Conservation (phyloP, 1,140 invertebrate genomes). For the Brachionus sp. region DNA sequence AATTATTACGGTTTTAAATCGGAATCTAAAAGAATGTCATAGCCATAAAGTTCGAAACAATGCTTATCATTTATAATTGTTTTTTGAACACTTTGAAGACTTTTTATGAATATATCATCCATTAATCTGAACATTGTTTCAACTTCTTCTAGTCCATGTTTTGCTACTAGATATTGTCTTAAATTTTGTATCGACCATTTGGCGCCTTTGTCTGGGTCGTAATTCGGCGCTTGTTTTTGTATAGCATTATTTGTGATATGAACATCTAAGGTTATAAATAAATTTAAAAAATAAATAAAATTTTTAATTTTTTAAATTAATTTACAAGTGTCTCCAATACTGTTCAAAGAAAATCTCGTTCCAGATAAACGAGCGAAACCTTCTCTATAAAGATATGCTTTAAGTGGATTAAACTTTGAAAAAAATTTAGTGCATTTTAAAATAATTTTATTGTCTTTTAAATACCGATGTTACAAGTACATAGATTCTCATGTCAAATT, state of each 20-base stretch:
- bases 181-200: constrained; percentile 62
- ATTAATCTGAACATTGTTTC: constrained; percentile 57
- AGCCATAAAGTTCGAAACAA: constrained; percentile 64
- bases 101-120: constrained; percentile 61
- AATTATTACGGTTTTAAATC: constrained; percentile 58
- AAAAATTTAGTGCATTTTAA: constrained; percentile 35
- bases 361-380: constrained; percentile 63
- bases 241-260: constrained; percentile 63
- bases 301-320: neutral
- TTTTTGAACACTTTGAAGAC: constrained; percentile 60
- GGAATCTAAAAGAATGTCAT: constrained; percentile 60
- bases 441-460: constrained; percentile 36
- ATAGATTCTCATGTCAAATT: constrained; percentile 60
- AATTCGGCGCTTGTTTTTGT: constrained; percentile 62
- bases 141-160: constrained; percentile 58
- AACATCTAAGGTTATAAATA: constrained; percentile 54
- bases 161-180: constrained; percentile 57
- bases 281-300: constrained; percentile 41
- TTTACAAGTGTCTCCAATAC: constrained; percentile 61
- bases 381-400: constrained; percentile 61
- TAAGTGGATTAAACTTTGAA: constrained; percentile 60
- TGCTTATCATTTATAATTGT: constrained; percentile 62
- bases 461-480: constrained; percentile 57
- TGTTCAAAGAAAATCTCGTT: constrained; percentile 60
- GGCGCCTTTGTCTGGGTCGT: constrained; percentile 62